Base-by-base conservation (phyloP, 2,797 vertebrate genomes). In the Tenualosa ilisha region DNA sequence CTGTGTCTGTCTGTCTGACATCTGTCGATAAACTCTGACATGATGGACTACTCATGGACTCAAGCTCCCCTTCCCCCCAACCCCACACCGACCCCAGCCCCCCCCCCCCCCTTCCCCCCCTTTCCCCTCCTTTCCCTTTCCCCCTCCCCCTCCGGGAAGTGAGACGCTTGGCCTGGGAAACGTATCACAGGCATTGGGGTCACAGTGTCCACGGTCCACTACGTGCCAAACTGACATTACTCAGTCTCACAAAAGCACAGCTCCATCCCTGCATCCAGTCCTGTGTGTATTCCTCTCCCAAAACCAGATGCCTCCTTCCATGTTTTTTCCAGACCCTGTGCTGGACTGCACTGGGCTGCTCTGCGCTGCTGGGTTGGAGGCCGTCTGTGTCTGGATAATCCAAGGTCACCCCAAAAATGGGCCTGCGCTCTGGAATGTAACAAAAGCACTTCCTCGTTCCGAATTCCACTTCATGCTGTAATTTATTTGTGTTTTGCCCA, bases 401-500 rank as follows among this genome's bases (percentile, higher is more conserved):
- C 46, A 26, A 83, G 68, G 82, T 84, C 54, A 46, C 82, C 17
- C 22, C 65, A 59, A 49, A 22, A 26, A 46, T 54, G 26, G 79
- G 51, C 51, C 26, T 31, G 12, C 68, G 54, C 54, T 85, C 84
- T 81, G 84, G 86, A 87, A 87, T 83, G 37, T 50, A 68, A n/a
- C 40, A 54, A 87, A 85, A 83, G 82, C 81, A 26, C 84, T 87
- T 79, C 86, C 84, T 83, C 81, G 86, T 85, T 75, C 51, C 22
- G 84, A 83, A 65, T 83, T 85, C 81, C 65, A 82, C 53, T 49
- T 50, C 46, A 24, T 40, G 56, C 46, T 12, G 82, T 87, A 24
- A 87, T 87, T 87, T 85, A 87, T 85, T 84, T 68, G 51, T 82
- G 83, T 83, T 75, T 84, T 51, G 81, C 13, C 17, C 50, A 59